Base-by-base conservation (phyloP, 2,888 invertebrate species). In the Notodonta dromedarius region DNA sequence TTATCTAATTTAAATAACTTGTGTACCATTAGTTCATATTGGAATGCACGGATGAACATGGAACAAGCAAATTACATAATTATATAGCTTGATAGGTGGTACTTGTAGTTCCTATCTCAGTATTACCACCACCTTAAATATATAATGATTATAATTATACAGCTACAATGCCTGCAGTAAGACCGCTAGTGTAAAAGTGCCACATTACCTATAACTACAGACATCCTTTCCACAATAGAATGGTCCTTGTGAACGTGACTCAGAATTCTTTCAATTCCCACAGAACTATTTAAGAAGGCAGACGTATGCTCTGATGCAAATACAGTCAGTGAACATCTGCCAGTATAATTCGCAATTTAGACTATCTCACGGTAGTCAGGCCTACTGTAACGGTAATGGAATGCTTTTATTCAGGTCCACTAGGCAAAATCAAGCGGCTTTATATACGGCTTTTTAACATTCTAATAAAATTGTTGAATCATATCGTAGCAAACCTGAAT, bases 191-290 rank as follows among this genome's bases (percentile, higher is more conserved):
- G 14, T n/a, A 75, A 76, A 73, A 71, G 66, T 62, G 60, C 60
- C 60, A 67, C 62, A 66, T 73, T 67, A 71, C 59, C 68, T 64
- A 74, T 71, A 79, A 81, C 77, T 74, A 70, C 68, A 66, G 61
- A 72, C 78, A 82, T 83, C 82, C 82, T 82, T 76, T 70, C 65
- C 56, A 79, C 81, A 83, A 84, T 80, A 68, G 76, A 75, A 73
- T 73, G 76, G 79, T 76, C 83, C 80, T 82, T 78, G 81, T 67
- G 66, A 61, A 64, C 69, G 62, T 68, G 72, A 73, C 73, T 82
- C 76, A 66, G 56, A 74, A 78, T 75, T 76, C 77, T 69, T 63
- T 66, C 59, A 61, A 67, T 64, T 53, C 53, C 13, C 35, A 53
- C 53, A 53, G 2, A 53, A 32, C 53, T 32, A 13, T 35, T 53